phyloP scores from a whole-genome alignment of 1,140 invertebrate species.

The Nephila pilipes region DNA sequence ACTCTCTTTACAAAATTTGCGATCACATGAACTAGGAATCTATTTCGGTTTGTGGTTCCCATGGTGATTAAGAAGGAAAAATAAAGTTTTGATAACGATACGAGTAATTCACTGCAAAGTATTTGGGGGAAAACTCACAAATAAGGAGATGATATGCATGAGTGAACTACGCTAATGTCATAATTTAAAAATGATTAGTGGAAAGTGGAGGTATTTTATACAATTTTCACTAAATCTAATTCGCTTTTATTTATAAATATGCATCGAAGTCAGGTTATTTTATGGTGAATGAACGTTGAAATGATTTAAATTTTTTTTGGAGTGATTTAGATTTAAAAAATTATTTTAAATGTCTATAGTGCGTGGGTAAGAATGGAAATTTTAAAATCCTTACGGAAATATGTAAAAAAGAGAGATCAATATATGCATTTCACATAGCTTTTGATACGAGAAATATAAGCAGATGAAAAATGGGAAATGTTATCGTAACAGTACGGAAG shows the following conservation, averaged over 20 bases:
- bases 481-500: too few species aligned
- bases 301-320: too few species aligned
- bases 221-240: not conserved
- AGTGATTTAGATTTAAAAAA: too few species aligned
- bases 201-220: not conserved
- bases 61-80: not conserved
- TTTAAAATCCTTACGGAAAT: too few species aligned
- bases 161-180: not conserved
- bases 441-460: too few species aligned
- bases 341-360: too few species aligned
- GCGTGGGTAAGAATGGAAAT: too few species aligned
- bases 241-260: not conserved
- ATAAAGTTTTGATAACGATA: not conserved
- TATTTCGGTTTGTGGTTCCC: not conserved
- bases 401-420: too few species aligned
- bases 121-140: not conserved
- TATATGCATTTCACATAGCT: too few species aligned
- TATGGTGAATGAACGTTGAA: too few species aligned
- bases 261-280: not conserved
- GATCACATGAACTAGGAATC: not conserved
- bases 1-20: too few species aligned
- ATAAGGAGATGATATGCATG: not conserved
- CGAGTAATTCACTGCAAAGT: not conserved
- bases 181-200: slow-evolving; percentile 10
- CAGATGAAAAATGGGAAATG: too few species aligned